Base-by-base conservation (phyloP, 2,113 vertebrate genomes). In the Rattus rattus region DNA sequence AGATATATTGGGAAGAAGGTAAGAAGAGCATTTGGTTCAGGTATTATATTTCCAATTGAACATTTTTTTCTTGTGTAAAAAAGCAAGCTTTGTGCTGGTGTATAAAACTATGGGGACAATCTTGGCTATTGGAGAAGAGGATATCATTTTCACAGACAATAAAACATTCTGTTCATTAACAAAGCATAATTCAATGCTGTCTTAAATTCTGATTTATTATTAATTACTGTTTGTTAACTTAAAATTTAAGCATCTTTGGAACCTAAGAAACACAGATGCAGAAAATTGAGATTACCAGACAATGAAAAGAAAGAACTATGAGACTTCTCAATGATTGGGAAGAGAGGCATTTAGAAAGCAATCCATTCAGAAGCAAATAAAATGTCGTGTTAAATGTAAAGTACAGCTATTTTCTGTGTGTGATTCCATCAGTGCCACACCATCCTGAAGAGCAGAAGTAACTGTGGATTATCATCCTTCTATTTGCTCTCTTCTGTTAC, bases 221-320 rank as follows among this genome's bases (percentile, higher is more conserved):
- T 98, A 98, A 97, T 95, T 92, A 98, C 97, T 93, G 84, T 96
- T 97, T 98, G 97, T 98, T 98, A 98, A 98, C 96, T 98, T 96
- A 98, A 98, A 99, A 99, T 97, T 98, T 98, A 98, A 98, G 98
- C 97, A 98, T 98, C 98, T 98, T 97, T 98, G 98, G 94, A 98
- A 95, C 95, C 98, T 98, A 98, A 98, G 97, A 98, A 98, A 98
- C 96, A 97, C 95, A 97, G 98, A 98, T 98, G 96, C 97, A 98
- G 97, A 98, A 98, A 98, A 99, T 97, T 97, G 98, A 98, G 98
- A 96, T 97, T 98, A 97, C 88, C 92, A 76, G 96, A 97, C 88
- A 97, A 97, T 96, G 90, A 69, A 49, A n/a, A 59, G 75, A 77
- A 95, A 96, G 93, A 96, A 98, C 98, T 98, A 98, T 98, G 97